Base-by-base conservation (phyloP, 2,113 vertebrate species). In the Prolemur simus region DNA sequence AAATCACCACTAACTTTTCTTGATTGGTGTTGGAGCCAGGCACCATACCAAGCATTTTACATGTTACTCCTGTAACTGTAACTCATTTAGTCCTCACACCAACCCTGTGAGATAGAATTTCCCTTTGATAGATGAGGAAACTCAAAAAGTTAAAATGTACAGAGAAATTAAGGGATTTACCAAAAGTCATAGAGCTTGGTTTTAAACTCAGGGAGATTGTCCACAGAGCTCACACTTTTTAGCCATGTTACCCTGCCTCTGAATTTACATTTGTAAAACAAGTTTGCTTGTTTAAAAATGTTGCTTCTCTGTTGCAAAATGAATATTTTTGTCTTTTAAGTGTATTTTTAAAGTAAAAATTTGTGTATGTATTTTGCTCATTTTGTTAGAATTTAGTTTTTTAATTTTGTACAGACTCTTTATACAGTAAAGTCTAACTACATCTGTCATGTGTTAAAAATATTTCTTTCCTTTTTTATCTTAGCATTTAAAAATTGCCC, bases 301-400 rank as follows among this genome's bases (percentile, higher is more conserved):
- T 18, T 5, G 64, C 74, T 81, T 86, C 73, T 92, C 25, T 89
- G 4, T 80, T 89, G 14, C 47, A 86, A 89, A 14, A 71, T 27
- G 25, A 25, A 81, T 18, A 34, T 77, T 54, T 95, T 78, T 58
- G 64, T 63, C 39, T 68, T 83, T 78, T 56, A 27, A 5, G 80
- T 74, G 0, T 64, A 45, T 63, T 92, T 89, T 96, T 82, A 66
- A 96, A 84, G 74, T 92, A 95, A 87, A 90, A 68, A 32, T 87
- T 81, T 54, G 6, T 68, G 0, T 91, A 60, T 60, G 18, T 23
- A 85, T 73, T 94, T 96, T 60, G 13, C 29, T 86, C 49, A 58
- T 77, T 93, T 91, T 74, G 39, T 94, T 93, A 25, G 27, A 82
- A 82, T 68, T 92, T 96, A 34, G 9, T 42, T 47, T 47, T 90